Evolutionary conservation across 2,113 vertebrate species (phyloP), one percentile per base, ranked within the genome.

Genomic region (Odocoileus hemionus): DNA sequence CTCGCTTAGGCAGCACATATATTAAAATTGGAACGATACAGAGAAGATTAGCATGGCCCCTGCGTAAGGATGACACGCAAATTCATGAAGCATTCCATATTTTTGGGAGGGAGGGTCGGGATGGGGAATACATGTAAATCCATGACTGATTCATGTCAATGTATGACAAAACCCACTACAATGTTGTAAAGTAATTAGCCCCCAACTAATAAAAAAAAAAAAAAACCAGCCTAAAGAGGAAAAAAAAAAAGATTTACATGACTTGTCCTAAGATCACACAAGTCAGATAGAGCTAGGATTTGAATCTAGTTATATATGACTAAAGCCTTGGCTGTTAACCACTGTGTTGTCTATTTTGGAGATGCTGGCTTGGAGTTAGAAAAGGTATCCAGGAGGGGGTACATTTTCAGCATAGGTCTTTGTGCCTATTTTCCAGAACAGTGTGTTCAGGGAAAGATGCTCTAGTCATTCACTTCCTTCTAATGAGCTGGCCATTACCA

Each of bases 331-430:
- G 28, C 39, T 85, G 0, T 94, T 64, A 84, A 15, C 83, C 25
- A 64, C 26, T 1, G 0, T 47, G 30, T 47, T 64, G 17, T 91
- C 21, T 61, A 13, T 67, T 76, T 91, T 95, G 50, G 83, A 76
- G 11, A 61, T 8, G 16, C 57, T 54, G 78, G 54, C 74, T 90
- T 96, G 33, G 30, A 28, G 9, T 82, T 86, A 64, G 50, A 84
- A 94, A 95, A 80, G 39, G 39, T 64, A 57, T 23, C 64, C 16
- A 90, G 39, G 9, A 83, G 1, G 13, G 25, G 25, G 3, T 91
- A 43, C 86, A 70, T 82, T 95, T 97, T 93, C 15, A 89, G 6
- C 55, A 55, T 85, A 43, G 45, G 47, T 70, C 50, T 97, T 92
- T 47, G 74, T 60, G 33, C 55, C 26, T 87, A 0, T n/a, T 96